Evolutionary conservation across 2,113 vertebrate genomes (phyloP).

Genomic region (Parotia lawesii): DNA sequence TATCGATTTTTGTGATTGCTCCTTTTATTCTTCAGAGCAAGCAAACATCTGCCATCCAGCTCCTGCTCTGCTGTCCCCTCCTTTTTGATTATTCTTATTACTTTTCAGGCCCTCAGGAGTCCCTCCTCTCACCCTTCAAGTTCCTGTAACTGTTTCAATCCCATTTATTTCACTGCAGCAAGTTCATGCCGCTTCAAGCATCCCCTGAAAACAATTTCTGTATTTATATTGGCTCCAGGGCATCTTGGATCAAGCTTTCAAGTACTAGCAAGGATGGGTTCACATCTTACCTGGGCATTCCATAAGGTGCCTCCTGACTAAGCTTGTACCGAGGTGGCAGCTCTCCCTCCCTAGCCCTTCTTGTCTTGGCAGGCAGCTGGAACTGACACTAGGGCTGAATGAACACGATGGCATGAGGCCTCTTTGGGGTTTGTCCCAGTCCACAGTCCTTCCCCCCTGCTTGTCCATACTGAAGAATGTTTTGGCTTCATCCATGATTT

Average conservation of each 20-base stretch:
- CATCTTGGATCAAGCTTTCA: neutral
- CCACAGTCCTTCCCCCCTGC: fast-evolving
- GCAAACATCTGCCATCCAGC: neutral
- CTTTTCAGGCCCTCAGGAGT: neutral
- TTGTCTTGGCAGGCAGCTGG: neutral
- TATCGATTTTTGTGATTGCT: constrained; percentile 54
- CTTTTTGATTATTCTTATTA: constrained; percentile 40
- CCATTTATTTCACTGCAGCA: neutral
- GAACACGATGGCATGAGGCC: fast-evolving
- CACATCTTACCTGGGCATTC: neutral
- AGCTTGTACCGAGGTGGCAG: too few relatives aligned
- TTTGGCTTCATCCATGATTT: neutral
- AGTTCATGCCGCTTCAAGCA: neutral
- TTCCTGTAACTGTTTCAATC: neutral
- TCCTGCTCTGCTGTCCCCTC: neutral
- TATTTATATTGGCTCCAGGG: neutral
- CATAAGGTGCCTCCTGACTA: neutral
- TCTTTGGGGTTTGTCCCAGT: neutral
- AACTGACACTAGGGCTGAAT: fast-evolving
- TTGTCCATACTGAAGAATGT: neutral
- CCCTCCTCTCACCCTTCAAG: neutral
- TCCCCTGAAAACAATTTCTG: neutral
- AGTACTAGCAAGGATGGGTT: neutral
- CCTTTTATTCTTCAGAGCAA: constrained; percentile 53
- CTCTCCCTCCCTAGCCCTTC: neutral